Base-by-base conservation (phyloP, 2,888 invertebrate genomes). In the Eulithis prunata region DNA sequence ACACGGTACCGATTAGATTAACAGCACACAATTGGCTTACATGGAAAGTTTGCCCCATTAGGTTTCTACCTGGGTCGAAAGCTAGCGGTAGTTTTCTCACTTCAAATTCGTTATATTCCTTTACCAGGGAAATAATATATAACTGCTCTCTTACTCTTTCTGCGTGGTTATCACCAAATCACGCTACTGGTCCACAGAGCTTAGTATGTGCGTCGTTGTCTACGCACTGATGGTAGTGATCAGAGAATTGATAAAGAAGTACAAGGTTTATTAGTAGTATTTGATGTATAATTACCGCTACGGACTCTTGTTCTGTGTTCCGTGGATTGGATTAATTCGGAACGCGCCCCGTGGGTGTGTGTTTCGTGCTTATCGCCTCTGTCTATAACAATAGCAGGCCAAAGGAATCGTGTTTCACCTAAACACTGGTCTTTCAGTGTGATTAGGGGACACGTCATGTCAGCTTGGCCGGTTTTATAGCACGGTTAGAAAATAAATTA, bases 1-100 rank as follows among this genome's bases (percentile, higher is more conserved):
- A 91, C 90, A 91, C 84, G 84, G 81, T 84, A 82, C 82, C 89
- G 91, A 91, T 92, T 88, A 91, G 91, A 91, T 91, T 91, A 90
- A 82, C 83, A 78, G 80, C 83, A 85, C 81, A 89, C 88, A 89
- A 91, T 89, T 89, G 89, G 90, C 85, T 91, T 90, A 89, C 90
- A 89, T 89, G 84, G 78, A 87, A 91, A 90, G 84, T 87, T 87
- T 84, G 79, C 73, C 77, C 82, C 82, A 87, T 89, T 89, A 88
- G 81, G 76, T 78, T 81, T 77, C 51, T 51, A 62, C 58, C 66
- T 61, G 45, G 57, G 3, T 21, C 12, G 43, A 32, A 38, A 60
- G 60, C 59, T 10, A 21, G 46, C 32, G 51, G 13, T 52, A 28
- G 12, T 13, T 57, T 57, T 56, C 45, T 43, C 43, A 61, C 54